Evolutionary conservation across 2,888 invertebrate genomes (phyloP).

Genomic region (Carpatolechia fugitivella): DNA sequence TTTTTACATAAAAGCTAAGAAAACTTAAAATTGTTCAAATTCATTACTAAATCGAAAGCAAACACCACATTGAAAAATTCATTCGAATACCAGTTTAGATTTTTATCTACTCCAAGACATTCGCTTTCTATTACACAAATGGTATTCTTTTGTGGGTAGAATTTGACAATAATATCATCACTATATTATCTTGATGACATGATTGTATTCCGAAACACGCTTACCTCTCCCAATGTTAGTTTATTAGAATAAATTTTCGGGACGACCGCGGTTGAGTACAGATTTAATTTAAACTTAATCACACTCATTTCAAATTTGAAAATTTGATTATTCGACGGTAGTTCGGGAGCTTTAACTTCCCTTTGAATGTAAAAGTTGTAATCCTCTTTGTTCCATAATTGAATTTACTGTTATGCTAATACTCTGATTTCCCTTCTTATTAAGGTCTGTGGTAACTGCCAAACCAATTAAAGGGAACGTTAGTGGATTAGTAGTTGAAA

Average conservation of each 20-base stretch:
- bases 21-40: too few relatives aligned
- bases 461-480: conserved; percentile 76
- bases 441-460: conserved; percentile 64
- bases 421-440: conserved; percentile 79
- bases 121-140: too few relatives aligned
- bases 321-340: conserved; percentile 74
- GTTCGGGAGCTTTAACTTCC: conserved; percentile 72
- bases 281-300: conserved; percentile 64
- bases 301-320: conserved; percentile 71
- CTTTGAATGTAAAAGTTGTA: conserved; percentile 78
- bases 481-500: conserved; percentile 68
- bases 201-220: background rate
- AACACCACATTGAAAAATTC: too few relatives aligned
- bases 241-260: conserved; percentile 21
- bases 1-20: too few relatives aligned
- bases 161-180: too few relatives aligned
- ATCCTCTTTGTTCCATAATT: conserved; percentile 79
- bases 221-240: conserved; percentile 7
- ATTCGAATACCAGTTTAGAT: too few relatives aligned
- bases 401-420: conserved; percentile 80
- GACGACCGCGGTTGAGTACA: conserved; percentile 39
- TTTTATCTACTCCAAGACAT: too few relatives aligned
- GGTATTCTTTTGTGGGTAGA: too few relatives aligned
- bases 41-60: too few relatives aligned
- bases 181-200: background rate